Conservation (phyloP, 2,113 vertebrate genomes). For the Panthera tigris region DNA sequence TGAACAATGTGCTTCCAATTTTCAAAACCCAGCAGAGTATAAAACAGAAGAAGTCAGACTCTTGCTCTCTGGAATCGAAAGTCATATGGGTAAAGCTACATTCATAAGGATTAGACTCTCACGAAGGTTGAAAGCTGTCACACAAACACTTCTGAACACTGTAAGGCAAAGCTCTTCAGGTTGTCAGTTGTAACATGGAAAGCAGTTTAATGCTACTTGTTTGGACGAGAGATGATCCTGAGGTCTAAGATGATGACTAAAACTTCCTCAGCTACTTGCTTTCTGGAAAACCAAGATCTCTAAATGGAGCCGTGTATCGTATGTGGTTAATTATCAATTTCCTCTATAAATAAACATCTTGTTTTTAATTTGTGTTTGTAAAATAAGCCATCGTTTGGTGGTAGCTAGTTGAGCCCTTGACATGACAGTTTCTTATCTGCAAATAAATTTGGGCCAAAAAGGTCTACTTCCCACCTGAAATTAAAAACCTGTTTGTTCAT, state of each 20-base stretch:
- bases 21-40: conserved; percentile 81
- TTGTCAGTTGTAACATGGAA: conserved; percentile 32
- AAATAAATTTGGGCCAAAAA: conserved; percentile 80
- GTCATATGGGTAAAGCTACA: conserved; percentile 46
- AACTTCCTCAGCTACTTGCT: conserved; percentile 52
- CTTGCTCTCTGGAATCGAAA: conserved; percentile 64
- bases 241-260: conserved; percentile 29
- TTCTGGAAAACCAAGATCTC: conserved; percentile 59
- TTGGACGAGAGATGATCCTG: conserved; percentile 27
- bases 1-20: conserved; percentile 82
- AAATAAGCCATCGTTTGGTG: conserved; percentile 60
- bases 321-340: conserved; percentile 42
- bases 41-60: conserved; percentile 72
- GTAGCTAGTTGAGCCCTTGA: conserved; percentile 60
- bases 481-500: conserved; percentile 80
- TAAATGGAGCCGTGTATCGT: conserved; percentile 15
- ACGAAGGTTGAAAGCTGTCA: conserved; percentile 37
- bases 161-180: not conserved
- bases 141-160: not conserved
- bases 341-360: conserved; percentile 43
- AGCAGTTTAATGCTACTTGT: conserved; percentile 20
- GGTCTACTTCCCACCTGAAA: conserved; percentile 79
- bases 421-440: conserved; percentile 75
- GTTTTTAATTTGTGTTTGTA: conserved; percentile 56
- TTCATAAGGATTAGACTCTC: conserved; percentile 47